These are phyloP conservation scores for Cyanistes caeruleus DNA, from an alignment of 2,113 vertebrate species.

Conservation along the genomic window DNA sequence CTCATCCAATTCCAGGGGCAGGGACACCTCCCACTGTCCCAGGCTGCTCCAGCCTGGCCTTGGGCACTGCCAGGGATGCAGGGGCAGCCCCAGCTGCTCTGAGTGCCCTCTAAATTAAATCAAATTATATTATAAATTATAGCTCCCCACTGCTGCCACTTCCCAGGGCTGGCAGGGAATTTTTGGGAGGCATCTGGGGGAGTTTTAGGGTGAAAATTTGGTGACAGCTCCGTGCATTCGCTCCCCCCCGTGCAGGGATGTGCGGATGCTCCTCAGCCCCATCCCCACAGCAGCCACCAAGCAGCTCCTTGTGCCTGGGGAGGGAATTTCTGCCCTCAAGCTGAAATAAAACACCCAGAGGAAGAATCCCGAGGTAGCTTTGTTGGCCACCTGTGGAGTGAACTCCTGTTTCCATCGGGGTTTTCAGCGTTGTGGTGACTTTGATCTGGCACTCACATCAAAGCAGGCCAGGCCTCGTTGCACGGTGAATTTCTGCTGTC, in stretches of 20 bases:
- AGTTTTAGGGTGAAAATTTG: accelerated
- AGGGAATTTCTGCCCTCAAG: background rate
- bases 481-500: accelerated
- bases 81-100: background rate
- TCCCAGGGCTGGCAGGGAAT: accelerated
- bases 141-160: accelerated
- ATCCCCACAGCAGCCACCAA: background rate
- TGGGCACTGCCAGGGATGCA: background rate
- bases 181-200: background rate
- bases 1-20: background rate
- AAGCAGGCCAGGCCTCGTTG: accelerated
- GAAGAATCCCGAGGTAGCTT: background rate
- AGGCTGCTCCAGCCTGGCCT: background rate
- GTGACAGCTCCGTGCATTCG: accelerated
- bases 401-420: background rate
- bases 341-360: background rate
- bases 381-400: background rate
- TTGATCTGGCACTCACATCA: background rate
- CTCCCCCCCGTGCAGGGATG: accelerated
- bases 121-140: background rate
- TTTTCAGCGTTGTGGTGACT: background rate
- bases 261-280: accelerated
- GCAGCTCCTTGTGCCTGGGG: background rate
- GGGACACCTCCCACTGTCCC: background rate
- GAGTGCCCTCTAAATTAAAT: background rate